Percentiles rank a stretch among this genome's conserved stretches.
phyloP scores from a whole-genome alignment of 2,797 vertebrate genomes.

The Ciconia nigra region DNA sequence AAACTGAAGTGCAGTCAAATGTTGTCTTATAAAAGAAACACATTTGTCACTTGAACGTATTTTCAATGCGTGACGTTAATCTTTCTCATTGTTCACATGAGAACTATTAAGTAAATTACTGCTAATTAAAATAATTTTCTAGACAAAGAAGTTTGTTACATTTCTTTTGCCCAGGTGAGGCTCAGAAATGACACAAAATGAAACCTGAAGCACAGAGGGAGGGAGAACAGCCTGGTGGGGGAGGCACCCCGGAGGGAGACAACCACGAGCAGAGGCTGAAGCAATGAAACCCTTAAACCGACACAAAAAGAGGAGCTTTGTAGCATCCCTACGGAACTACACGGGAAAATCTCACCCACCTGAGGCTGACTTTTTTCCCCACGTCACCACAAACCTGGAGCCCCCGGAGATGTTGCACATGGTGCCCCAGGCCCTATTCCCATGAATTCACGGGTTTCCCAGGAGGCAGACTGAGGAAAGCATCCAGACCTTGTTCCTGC shows the following conservation, averaged over 20 bases:
- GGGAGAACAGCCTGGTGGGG: neutral
- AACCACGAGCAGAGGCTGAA: neutral
- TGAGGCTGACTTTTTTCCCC: neutral
- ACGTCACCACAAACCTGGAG: rapidly evolving
- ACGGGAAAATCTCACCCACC: neutral
- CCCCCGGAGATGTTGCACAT: neutral
- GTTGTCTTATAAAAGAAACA: neutral
- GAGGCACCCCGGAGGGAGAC: neutral
- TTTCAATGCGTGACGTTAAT: neutral
- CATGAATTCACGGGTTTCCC: neutral
- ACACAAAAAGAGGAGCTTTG: neutral
- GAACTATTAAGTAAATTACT: neutral
- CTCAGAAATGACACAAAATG: neutral
- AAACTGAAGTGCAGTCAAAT: neutral
- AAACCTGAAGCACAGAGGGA: neutral
- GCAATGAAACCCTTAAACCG: neutral
- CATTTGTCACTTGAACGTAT: neutral
- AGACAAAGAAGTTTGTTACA: neutral
- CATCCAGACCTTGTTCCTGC: neutral
- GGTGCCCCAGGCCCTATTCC: neutral
- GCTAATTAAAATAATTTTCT: conserved; percentile 2
- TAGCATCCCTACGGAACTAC: neutral
- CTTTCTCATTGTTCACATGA: neutral
- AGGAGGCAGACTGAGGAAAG: neutral
- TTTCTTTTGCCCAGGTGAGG: neutral